These are phyloP conservation scores for Pygmarrhopalites habei DNA, from an alignment of 1,140 invertebrate species.

Conservation along the genomic window DNA sequence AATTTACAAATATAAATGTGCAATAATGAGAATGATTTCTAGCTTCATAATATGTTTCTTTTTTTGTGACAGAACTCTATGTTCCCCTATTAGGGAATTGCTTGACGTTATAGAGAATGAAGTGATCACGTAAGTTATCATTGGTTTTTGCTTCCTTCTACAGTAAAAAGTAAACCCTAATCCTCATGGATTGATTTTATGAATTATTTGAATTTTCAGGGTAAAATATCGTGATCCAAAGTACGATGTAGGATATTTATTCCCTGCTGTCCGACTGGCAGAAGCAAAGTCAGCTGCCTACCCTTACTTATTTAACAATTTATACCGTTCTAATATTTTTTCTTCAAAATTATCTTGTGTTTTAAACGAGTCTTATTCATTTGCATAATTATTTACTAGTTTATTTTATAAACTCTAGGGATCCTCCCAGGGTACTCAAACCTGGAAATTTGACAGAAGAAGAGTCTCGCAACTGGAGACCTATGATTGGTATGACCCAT, in stretches of 20 bases:
- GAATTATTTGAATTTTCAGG: conserved; percentile 48
- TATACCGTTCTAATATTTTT: too few species aligned
- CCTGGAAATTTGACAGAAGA: conserved; percentile 65
- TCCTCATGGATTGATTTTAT: not conserved
- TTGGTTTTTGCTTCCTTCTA: not conserved
- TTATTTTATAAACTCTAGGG: too few species aligned
- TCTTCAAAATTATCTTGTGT: too few species aligned
- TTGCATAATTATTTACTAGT: too few species aligned
- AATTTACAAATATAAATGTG: too few species aligned
- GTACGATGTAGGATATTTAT: conserved; percentile 66
- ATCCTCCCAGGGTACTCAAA: conserved; percentile 69
- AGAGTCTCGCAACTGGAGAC: conserved; percentile 55
- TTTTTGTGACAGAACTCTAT: conserved; percentile 49
- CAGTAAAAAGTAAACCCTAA: too few species aligned
- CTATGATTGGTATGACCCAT: conserved; percentile 63
- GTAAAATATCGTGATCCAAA: conserved; percentile 72
- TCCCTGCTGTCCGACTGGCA: conserved; percentile 63
- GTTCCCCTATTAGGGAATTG: conserved; percentile 62
- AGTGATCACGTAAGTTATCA: conserved; percentile 46
- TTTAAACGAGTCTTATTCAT: too few species aligned
- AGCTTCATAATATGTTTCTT: conserved; percentile 2
- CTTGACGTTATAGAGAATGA: conserved; percentile 50
- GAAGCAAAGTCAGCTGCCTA: too few species aligned
- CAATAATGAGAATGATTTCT: not conserved
- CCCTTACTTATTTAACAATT: too few species aligned